Base-by-base conservation (phyloP, 92 coral and sea anemone genomes). In the Heteractis magnifica region DNA sequence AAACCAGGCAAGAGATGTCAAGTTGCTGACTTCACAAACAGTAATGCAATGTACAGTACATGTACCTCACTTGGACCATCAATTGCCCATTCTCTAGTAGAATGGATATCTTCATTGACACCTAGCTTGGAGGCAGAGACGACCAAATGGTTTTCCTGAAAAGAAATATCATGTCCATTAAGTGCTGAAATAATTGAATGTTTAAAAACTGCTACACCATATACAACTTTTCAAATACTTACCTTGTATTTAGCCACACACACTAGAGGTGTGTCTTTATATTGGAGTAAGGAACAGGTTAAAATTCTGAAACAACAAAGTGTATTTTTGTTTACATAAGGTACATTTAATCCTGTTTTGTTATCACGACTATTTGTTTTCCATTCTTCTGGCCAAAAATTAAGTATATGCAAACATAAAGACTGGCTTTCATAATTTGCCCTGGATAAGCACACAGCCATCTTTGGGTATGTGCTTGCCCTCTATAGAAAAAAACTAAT, bases 61-160 rank as follows among this genome's bases (percentile, higher is more conserved):
- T 44, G 76, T 72, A 90, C 93, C 93, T 90, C 59, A 70, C 8
- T 58, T 65, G 93, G 93, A 58, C 83, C 65, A 18, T 65, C 77
- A 16, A 90, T 18, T 23, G 20, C 64, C 74, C 83, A 79, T 65
- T 83, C 90, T 4, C 59, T 49, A 58, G 78, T 68, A 16, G 19
- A 49, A 15, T 72, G 51, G 2, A 50, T 72, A 82, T n/a, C 79
- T 41, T 34, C 16, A 52, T 55, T 72, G 4, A 60, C 41, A 2
- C 7, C 26, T n/a, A 79, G 52, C 52, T 49, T 82, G 10, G 72
- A 56, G 0, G 74, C 19, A 48, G 52, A 53, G 13, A 82, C 44
- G 74, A 23, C 48, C 26, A 72, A 74, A 60, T 56, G 62, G 51
- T 64, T 14, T 19, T 82, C 86, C 86, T 82, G 6, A 59, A 70